phyloP scores from a whole-genome alignment of 2,113 vertebrate genomes.

The Ursus arctos region DNA sequence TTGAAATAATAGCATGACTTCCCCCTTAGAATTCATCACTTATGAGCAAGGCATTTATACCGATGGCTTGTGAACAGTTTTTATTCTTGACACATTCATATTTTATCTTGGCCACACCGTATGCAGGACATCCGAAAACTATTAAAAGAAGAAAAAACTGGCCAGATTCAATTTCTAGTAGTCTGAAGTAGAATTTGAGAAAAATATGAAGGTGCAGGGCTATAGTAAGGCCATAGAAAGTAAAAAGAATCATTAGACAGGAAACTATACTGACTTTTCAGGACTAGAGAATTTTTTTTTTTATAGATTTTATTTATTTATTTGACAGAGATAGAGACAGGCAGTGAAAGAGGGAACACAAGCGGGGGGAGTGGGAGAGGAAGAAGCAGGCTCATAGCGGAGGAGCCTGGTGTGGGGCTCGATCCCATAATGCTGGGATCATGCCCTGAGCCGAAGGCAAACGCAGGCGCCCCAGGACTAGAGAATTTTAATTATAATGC shows the following conservation, averaged over 20 bases:
- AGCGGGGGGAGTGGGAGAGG: no score
- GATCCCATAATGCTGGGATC: no score
- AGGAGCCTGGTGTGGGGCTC: no score
- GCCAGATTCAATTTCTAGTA: neutral
- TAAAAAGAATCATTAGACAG: neutral
- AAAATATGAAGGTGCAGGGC: neutral
- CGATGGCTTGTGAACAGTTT: neutral
- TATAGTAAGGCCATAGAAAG: neutral
- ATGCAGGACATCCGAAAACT: neutral
- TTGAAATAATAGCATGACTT: conserved; percentile 18
- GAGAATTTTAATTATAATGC: neutral
- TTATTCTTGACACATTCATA: conserved; percentile 14
- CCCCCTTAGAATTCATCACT: conserved; percentile 19
- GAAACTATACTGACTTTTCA: neutral
- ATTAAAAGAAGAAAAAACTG: neutral
- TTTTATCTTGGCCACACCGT: conserved; percentile 19
- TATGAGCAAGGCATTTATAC: conserved; percentile 46
- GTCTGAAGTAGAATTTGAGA: conserved; percentile 25
- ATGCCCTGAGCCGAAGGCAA: no score
- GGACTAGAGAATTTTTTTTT: neutral
- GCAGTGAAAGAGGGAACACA: no score
- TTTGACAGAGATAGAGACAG: no score
- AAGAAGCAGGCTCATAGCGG: no score
- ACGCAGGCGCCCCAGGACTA: no score
- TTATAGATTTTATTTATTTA: no score